Base-by-base conservation (phyloP, 2,888 invertebrate genomes). In the Drosophila flavopinicola region DNA sequence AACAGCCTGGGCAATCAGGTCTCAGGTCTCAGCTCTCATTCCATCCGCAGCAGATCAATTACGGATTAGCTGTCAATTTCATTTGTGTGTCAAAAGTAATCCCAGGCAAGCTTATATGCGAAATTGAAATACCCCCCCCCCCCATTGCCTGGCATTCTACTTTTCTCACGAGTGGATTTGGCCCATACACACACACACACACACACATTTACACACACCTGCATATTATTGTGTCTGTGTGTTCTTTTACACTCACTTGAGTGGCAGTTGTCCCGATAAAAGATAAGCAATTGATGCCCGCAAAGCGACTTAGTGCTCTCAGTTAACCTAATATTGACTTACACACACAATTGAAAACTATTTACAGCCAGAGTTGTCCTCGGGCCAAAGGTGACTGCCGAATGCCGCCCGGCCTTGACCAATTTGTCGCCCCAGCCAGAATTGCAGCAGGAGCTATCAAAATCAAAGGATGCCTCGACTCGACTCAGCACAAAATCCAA, bases 21-120 rank as follows among this genome's bases (percentile, higher is more conserved):
- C 23, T 15, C 11, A 13, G 9, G 17, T 11, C 10, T 2, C 11
- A 11, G 6, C 11, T 4, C 25, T 3, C 20, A 30, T 25, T 11
- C 57, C 58, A 24, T 42, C 35, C 29, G 57, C 35, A 42, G 35
- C 74, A 77, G 77, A 75, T 85, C 85, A 87, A 83, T 87, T 85
- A 77, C 80, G 84, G 73, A 75, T 83, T 79, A 75, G 69, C 82
- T 86, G 86, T 84, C 84, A 79, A 68, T 72, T 79, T 84, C 72
- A 70, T 66, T 79, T 76, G 70, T 57, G 70, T 64, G 49, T 38
- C 59, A 66, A 66, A 60, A 38, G 64, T 67, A 75, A 75, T 71
- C 66, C 63, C 52, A 45, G 59, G 44, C 60, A 66, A 66, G 65
- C 71, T 72, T 75, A 75, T 63, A 56, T 60, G 56, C 56, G 17